Base-by-base conservation (phyloP, 2,113 vertebrate genomes). In the Pelobates fuscus region DNA sequence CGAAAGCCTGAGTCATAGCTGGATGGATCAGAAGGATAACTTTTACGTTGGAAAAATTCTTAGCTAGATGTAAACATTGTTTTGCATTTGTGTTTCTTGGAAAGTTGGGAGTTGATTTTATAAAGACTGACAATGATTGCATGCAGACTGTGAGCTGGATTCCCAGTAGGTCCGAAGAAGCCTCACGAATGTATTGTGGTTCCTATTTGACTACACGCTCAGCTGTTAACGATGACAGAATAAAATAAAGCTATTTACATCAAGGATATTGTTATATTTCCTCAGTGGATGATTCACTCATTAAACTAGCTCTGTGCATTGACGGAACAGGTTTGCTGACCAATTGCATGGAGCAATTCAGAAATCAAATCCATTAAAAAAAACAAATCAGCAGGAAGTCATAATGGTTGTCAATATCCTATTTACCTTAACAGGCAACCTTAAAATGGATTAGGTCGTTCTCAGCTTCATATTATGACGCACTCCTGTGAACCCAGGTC, bases 51-150 rank as follows among this genome's bases (percentile, higher is more conserved):
- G 30, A 32, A 32, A 32, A 32, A 32, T 32, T 32, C 30, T 49
- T 49, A 49, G 44, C 44, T 15, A 49, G 44, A 18, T 14, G 44
- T 49, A 18, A 49, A 49, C 17, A 46, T 18, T 46, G 17, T 18
- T 49, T 49, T 49, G 44, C 44, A 49, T 49, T 49, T 49, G 15
- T 49, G 44, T 49, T 49, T 49, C 44, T 49, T 49, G 44, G 44
- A 49, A 49, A 49, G 2, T 1, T 17, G 17, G 44, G 44, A 49
- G 10, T 49, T 49, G 44, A 49, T 49, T 49, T 17, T 14, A 14
- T 49, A 49, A 49, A 49, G 44, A 49, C 12, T 18, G 44, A 49
- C 15, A 14, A 49, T 49, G 44, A 49, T 49, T 49, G 44, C 44
- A 49, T 49, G 44, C 44, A 49, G 44, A 17, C 10, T 1, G 44